phyloP scores from a whole-genome alignment of 2,888 invertebrate species.

The Thyatira batis region DNA sequence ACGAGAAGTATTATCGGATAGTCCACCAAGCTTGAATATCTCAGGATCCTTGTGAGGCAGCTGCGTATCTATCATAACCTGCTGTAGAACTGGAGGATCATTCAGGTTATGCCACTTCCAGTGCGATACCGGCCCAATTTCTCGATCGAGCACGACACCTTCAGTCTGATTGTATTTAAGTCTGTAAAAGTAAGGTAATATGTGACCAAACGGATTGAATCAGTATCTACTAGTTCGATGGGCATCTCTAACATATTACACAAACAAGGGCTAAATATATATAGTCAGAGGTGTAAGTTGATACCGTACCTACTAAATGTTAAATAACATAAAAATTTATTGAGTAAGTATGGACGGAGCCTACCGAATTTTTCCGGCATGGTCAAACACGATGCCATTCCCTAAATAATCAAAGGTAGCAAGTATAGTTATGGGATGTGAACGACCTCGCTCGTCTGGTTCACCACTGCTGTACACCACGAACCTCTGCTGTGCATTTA shows the following conservation, averaged over 20 bases:
- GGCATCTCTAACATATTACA: no score
- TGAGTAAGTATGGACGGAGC: neutral
- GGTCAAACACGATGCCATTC: constrained; percentile 73
- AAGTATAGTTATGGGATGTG: constrained; percentile 60
- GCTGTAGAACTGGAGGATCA: constrained; percentile 70
- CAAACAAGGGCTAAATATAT: no score
- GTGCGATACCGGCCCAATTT: constrained; percentile 66
- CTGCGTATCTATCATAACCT: constrained; percentile 75
- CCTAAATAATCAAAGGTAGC: constrained; percentile 72
- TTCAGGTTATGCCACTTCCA: constrained; percentile 78
- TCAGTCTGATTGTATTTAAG: constrained; percentile 76
- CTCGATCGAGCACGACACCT: constrained; percentile 68
- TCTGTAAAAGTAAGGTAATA: constrained; percentile 34
- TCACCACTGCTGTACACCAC: constrained; percentile 70
- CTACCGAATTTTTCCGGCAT: constrained; percentile 70
- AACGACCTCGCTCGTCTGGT: constrained; percentile 60
- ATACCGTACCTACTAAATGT: no score
- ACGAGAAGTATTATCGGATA: constrained; percentile 32
- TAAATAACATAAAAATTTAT: neutral
- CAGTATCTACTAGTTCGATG: no score
- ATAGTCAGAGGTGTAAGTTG: no score
- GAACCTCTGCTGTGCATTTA: constrained; percentile 66
- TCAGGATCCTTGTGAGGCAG: constrained; percentile 64
- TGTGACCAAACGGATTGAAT: no score
- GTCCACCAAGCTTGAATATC: constrained; percentile 54